Evolutionary conservation across 2,113 vertebrate species (phyloP), one percentile per base, ranked within the genome.

Genomic region (Tretioscincus oriximinensis): DNA sequence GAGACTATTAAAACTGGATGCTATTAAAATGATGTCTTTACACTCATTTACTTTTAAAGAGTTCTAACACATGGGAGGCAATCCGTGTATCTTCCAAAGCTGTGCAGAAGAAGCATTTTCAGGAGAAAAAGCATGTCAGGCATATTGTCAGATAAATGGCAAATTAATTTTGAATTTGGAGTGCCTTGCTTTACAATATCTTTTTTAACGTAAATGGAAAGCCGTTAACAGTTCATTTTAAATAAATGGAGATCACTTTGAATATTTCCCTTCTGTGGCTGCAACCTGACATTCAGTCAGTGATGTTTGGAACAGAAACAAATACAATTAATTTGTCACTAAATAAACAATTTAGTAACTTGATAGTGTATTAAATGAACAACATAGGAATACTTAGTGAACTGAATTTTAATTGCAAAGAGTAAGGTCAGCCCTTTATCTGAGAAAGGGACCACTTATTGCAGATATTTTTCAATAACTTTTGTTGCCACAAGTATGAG

Each of bases 341-440:
- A 78, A 91, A 87, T 72, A 87, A 86, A 85, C 79, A 21, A 83
- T 78, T 76, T 12, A 69, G 11, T 82, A 51, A 84, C 85, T 77
- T 80, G 75, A 70, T 26, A 2, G 45, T 16, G 2, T 68, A 76
- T 45, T 85, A 41, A 85, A 80, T 81, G 77, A 85, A 85, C 84
- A 76, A 75, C 51, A 70, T 14, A 45, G 76, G 14, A 85, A 1
- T 28, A 67, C 20, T 1, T 2, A 76, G 75, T 65, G 45, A 81
- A 0, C 66, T 2, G 28, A 77, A 28, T 1, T 2, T 26, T 29
- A 84, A 85, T 47, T 78, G 75, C 1, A 80, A 84, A 82, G 68
- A 54, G 82, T 77, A 68, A 16, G 76, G 58, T 54, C 6, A 21
- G 77, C 73, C 70, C 78, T 85, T 45, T 28, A 88, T 82, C 80